A percentile compares a stretch with the other conserved stretches of the same genome.
Conservation (phyloP, 2,888 invertebrate genomes). For the Helicoverpa assulta region DNA sequence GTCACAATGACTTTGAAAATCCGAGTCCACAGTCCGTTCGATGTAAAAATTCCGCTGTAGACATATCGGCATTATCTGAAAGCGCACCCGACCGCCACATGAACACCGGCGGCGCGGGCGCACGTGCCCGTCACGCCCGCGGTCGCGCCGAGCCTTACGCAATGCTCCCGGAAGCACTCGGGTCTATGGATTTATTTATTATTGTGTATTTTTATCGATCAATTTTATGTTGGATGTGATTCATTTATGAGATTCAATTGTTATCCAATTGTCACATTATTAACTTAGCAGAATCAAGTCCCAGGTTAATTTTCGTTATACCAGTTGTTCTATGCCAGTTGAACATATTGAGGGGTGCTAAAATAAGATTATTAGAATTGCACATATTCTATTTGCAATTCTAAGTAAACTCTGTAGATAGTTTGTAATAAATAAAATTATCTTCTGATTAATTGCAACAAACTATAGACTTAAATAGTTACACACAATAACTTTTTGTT, state of each 20-base stretch:
- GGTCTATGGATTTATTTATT: constrained; percentile 19
- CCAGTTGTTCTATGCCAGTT: too few relatives aligned
- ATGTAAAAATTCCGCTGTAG: constrained; percentile 14
- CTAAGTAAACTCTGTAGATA: neutral
- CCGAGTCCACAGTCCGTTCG: constrained; percentile 36
- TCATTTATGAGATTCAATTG: too few relatives aligned
- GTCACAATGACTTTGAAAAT: constrained; percentile 19
- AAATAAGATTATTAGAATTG: neutral
- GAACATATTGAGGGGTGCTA: neutral
- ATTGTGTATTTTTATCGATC: neutral
- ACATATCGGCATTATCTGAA: constrained; percentile 18
- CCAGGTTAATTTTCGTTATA: too few relatives aligned
- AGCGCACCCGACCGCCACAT: constrained; percentile 30
- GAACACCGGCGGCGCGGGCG: constrained; percentile 26
- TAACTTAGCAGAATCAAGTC: too few relatives aligned
- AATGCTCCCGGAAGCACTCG: constrained; percentile 51
- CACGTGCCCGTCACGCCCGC: constrained; percentile 46
- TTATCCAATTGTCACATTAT: too few relatives aligned
- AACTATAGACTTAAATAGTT: neutral
- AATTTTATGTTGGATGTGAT: neutral
- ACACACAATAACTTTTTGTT: neutral
- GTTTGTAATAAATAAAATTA: neutral
- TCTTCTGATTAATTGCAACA: neutral
- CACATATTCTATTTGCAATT: neutral
- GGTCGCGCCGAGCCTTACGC: constrained; percentile 32